A percentile compares a stretch with the other conserved stretches of the same genome.
Conservation (phyloP, 1,140 invertebrate species). For the Antheraea pernyi region DNA sequence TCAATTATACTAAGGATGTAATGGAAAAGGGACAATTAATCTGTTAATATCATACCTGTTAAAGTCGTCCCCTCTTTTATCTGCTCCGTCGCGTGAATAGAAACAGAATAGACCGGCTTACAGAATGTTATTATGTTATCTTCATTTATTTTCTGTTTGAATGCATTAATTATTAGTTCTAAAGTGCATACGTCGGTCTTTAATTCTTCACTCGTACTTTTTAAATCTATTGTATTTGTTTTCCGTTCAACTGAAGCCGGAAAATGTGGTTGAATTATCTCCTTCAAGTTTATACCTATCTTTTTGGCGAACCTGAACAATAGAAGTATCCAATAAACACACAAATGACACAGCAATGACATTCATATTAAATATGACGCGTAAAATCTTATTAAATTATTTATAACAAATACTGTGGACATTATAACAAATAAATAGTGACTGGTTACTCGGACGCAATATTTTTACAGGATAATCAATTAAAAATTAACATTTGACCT, state of each 20-base stretch:
- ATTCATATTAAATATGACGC: too few species aligned
- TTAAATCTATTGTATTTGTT: conserved; percentile 36
- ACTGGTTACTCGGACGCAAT: too few species aligned
- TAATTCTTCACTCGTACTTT: conserved; percentile 47
- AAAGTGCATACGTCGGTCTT: conserved; percentile 55
- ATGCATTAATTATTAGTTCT: conserved; percentile 69
- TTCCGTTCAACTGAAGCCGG: conserved; percentile 62
- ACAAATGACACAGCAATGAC: too few species aligned
- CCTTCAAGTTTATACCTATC: conserved; percentile 65
- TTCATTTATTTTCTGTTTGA: conserved; percentile 67
- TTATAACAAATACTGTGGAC: too few species aligned
- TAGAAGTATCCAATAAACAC: conserved; percentile 11
- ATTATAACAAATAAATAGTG: too few species aligned
- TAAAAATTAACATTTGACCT: too few species aligned
- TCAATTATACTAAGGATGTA: too few species aligned
- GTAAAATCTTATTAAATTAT: too few species aligned
- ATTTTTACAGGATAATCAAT: too few species aligned
- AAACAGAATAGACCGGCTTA: conserved; percentile 71
- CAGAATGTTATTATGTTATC: conserved; percentile 71
- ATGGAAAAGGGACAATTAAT: background rate
- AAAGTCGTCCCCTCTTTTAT: conserved; percentile 59
- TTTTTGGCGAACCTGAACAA: conserved; percentile 66
- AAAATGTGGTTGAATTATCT: conserved; percentile 68
- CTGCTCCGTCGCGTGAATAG: conserved; percentile 59
- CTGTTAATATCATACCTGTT: conserved; percentile 46